Evolutionary conservation across 2,888 invertebrate genomes (phyloP).

Genomic region (Agelastica alni): DNA sequence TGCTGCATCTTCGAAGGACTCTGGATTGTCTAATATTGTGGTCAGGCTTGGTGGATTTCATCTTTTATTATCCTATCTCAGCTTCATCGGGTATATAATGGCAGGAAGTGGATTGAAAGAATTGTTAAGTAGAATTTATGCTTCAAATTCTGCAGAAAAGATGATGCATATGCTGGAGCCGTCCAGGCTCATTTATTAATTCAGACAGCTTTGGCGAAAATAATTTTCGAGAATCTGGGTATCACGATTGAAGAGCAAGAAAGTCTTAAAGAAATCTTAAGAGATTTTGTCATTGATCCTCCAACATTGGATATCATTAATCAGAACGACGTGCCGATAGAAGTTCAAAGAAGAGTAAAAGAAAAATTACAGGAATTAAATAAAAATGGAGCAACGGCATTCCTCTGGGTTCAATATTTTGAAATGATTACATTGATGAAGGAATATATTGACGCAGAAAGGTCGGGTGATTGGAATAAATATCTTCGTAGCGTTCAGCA

Average conservation of each 20-base stretch:
- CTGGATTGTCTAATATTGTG: no score
- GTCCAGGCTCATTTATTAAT: no score
- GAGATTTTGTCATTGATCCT: neutral
- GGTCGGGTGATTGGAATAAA: neutral
- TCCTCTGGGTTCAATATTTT: neutral
- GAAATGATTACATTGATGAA: neutral
- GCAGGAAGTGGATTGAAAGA: no score
- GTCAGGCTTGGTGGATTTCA: no score
- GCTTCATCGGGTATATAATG: no score
- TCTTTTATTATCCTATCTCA: no score
- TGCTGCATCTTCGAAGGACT: no score
- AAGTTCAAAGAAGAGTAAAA: neutral
- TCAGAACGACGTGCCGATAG: no score
- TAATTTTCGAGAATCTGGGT: neutral
- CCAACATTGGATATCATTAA: no score
- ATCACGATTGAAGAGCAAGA: neutral
- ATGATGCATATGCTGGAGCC: no score
- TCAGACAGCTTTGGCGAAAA: neutral
- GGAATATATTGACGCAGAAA: neutral
- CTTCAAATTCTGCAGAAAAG: no score
- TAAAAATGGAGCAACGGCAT: neutral
- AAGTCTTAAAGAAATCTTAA: neutral
- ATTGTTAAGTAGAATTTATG: no score
- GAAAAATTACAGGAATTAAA: neutral
- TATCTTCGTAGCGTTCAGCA: neutral